Evolutionary conservation across 2,888 invertebrate genomes (phyloP).

Genomic region (Drosophila paranaensis): DNA sequence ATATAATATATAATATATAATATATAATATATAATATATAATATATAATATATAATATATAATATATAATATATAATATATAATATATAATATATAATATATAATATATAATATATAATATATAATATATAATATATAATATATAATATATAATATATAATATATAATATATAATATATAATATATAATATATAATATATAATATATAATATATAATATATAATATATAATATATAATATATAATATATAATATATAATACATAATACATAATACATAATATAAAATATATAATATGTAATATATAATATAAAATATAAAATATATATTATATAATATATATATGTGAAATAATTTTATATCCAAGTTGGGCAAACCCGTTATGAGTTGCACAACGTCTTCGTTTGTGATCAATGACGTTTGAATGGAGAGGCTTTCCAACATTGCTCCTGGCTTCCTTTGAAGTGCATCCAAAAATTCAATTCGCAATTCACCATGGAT

Average conservation of each 20-base stretch:
- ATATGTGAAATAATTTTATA: no score
- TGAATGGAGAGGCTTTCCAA: neutral
- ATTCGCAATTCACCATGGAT: no score
- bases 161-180: neutral
- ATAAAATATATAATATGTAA: slow-evolving; percentile 1
- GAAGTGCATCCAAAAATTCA: no score
- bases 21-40: no score
- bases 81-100: neutral
- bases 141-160: neutral
- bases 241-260: no score
- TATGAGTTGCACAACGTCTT: neutral
- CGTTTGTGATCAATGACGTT: neutral
- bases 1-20: no score
- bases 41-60: neutral
- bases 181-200: no score
- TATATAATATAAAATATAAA: no score
- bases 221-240: no score
- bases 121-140: neutral
- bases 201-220: no score
- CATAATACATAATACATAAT: neutral
- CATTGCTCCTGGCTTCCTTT: no score
- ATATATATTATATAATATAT: no score
- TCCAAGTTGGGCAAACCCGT: neutral
- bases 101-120: neutral
- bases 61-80: neutral